phyloP scores from a whole-genome alignment of 2,888 invertebrate genomes.

The Macropis europaea region DNA sequence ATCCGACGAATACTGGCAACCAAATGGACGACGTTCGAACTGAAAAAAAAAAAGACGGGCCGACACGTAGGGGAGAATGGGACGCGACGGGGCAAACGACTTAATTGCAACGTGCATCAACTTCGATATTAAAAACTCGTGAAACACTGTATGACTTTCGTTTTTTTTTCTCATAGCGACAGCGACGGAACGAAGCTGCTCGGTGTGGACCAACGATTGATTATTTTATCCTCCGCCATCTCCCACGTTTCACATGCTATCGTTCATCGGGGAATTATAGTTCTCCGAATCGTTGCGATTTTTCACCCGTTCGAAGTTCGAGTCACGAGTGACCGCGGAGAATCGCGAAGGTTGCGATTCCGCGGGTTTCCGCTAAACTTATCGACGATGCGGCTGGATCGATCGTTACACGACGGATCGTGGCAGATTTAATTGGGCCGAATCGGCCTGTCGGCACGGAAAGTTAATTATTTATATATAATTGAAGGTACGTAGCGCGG shows the following conservation, averaged over 20 bases:
- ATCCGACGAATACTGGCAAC: constrained; percentile 12
- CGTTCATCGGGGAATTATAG: constrained; percentile 17
- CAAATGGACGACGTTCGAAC: neutral
- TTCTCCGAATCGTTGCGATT: too few species aligned
- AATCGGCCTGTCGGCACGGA: constrained; percentile 50
- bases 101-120: too few species aligned
- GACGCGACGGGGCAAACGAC: neutral
- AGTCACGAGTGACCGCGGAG: too few species aligned
- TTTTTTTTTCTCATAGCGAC: too few species aligned
- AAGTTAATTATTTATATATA: constrained; percentile 70
- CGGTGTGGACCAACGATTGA: too few species aligned
- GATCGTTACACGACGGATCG: constrained; percentile 39
- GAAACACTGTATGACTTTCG: too few species aligned
- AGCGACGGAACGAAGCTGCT: too few species aligned
- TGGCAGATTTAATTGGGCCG: constrained; percentile 60
- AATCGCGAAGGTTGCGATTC: too few species aligned
- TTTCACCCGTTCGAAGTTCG: too few species aligned
- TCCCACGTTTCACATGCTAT: neutral
- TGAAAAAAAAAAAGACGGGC: neutral
- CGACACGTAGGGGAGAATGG: neutral
- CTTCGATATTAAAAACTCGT: too few species aligned
- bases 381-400: constrained; percentile 18
- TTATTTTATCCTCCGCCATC: too few species aligned
- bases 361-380: neutral
- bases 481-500: constrained; percentile 59